These are phyloP conservation scores for Sylvicapra grimmia DNA, from an alignment of 2,113 vertebrate species.

Conservation along the genomic window DNA sequence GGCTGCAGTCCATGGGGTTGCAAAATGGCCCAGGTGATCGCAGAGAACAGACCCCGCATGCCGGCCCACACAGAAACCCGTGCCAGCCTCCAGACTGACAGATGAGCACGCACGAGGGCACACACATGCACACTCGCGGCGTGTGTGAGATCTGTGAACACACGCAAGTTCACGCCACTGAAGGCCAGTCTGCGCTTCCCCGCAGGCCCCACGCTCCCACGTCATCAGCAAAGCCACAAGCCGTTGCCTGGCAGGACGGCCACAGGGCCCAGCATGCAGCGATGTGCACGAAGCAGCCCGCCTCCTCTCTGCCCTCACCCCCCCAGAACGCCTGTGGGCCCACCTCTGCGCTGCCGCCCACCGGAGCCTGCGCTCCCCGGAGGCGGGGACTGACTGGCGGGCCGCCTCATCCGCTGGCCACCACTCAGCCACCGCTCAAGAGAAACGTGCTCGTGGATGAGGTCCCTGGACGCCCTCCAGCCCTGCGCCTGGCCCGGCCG, in stretches of 20 bases:
- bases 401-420: too few relatives aligned
- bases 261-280: fast-evolving
- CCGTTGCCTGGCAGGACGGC: fast-evolving
- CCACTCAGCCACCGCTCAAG: too few relatives aligned
- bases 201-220: fast-evolving
- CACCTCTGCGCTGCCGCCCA: fast-evolving
- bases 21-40: fast-evolving
- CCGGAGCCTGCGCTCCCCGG: background rate
- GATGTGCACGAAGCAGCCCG: fast-evolving
- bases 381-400: background rate
- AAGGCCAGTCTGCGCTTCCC: fast-evolving
- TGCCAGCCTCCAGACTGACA: fast-evolving
- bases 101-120: fast-evolving
- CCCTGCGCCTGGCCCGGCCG: fast-evolving
- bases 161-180: fast-evolving
- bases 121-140: fast-evolving
- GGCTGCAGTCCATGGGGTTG: background rate
- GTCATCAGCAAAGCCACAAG: too few relatives aligned
- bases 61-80: fast-evolving
- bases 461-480: background rate
- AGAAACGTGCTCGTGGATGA: fast-evolving
- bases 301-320: fast-evolving
- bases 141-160: fast-evolving
- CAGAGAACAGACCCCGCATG: fast-evolving
- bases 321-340: fast-evolving